Conservation (phyloP, 2,888 invertebrate genomes). For the Balanococcus diminutus region DNA sequence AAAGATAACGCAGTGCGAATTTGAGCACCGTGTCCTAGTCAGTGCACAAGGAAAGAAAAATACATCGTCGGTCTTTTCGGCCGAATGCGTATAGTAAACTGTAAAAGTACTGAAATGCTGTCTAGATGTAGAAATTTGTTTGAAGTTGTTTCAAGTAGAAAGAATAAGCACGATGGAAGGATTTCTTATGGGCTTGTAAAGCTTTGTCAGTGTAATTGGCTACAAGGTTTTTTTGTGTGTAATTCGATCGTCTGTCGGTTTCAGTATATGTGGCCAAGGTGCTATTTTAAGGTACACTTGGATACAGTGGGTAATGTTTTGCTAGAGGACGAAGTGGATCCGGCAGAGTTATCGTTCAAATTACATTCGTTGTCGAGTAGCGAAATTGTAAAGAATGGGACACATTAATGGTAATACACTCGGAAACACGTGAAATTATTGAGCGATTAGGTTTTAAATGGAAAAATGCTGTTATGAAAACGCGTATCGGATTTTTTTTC, state of each 20-base stretch:
- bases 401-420: not conserved
- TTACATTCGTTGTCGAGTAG: conserved; percentile 10
- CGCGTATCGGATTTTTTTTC: not conserved
- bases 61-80: not conserved
- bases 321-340: not conserved
- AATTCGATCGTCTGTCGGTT: not conserved
- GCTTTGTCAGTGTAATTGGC: conserved; percentile 16
- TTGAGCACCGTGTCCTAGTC: not conserved
- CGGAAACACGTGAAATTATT: conserved; percentile 25
- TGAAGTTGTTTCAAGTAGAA: conserved; percentile 29
- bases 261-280: not conserved
- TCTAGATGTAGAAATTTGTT: not conserved
- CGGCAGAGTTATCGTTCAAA: not conserved
- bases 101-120: not conserved
- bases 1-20: not conserved
- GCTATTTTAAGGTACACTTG: not conserved
- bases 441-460: conserved; percentile 27
- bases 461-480: conserved; percentile 19
- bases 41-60: not conserved
- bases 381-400: not conserved
- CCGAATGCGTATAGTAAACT: not conserved
- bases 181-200: not conserved
- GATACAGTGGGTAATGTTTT: not conserved
- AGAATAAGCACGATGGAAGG: not conserved
- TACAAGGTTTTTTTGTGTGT: not conserved